Evolutionary conservation across 2,113 vertebrate genomes (phyloP).

Genomic region (Tauraco erythrolophus): DNA sequence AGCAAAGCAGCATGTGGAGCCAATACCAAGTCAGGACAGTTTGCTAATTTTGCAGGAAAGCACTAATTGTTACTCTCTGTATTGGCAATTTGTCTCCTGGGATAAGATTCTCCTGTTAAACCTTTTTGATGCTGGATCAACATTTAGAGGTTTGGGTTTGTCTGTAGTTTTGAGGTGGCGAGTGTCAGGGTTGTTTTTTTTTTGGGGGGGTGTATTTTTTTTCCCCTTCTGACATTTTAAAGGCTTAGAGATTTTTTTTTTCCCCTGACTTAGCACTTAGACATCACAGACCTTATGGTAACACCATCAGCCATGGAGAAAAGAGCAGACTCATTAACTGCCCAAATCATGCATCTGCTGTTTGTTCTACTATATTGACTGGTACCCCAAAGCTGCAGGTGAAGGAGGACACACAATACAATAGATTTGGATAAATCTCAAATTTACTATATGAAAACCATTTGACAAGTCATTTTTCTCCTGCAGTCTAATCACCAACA

Average conservation of each 20-base stretch:
- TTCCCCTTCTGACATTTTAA: background rate
- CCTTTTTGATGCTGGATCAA: background rate
- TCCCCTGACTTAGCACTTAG: background rate
- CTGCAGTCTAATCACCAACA: background rate
- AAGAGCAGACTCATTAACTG: background rate
- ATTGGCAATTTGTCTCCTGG: background rate
- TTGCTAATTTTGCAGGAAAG: constrained; percentile 5
- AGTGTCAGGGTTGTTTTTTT: rapidly evolving
- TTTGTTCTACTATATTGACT: background rate
- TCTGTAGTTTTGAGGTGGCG: background rate
- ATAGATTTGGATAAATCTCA: background rate
- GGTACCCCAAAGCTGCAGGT: background rate
- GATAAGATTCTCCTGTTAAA: background rate
- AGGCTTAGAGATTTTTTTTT: background rate
- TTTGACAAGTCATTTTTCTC: background rate
- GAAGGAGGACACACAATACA: background rate
- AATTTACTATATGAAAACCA: background rate
- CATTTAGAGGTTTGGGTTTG: background rate
- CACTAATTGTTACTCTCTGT: background rate
- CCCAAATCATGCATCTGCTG: background rate
- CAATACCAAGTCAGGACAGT: background rate
- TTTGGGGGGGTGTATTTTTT: background rate
- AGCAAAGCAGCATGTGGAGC: background rate
- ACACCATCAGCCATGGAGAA: background rate
- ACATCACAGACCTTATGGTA: background rate